Evolutionary conservation across 2,113 vertebrate species (phyloP).

Genomic region (Halcyon malimbica): DNA sequence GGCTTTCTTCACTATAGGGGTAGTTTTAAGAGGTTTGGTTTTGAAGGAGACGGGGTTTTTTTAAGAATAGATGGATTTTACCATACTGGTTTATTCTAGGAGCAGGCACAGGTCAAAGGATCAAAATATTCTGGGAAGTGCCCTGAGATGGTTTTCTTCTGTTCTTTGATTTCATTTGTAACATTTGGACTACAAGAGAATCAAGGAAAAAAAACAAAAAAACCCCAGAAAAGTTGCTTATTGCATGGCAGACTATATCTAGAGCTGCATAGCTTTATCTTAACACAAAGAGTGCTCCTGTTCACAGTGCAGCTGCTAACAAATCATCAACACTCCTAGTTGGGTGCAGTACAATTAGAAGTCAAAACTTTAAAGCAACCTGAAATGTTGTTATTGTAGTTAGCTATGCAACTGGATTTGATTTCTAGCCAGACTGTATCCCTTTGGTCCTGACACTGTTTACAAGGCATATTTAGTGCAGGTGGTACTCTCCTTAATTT

Average conservation of each 20-base stretch:
- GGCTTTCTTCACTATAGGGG: neutral
- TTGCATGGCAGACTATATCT: neutral
- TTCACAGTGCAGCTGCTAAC: slow-evolving; percentile 39
- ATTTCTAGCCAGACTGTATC: slow-evolving; percentile 26
- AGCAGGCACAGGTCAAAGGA: neutral
- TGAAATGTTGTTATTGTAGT: neutral
- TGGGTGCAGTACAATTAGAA: neutral
- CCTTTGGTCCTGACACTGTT: slow-evolving; percentile 23
- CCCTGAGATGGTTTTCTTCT: neutral
- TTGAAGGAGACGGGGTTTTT: neutral
- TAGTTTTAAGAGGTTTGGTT: neutral
- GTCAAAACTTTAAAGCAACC: slow-evolving; percentile 8
- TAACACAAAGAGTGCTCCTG: neutral
- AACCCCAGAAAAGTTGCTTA: neutral
- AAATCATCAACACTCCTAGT: slow-evolving; percentile 25
- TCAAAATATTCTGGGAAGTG: neutral
- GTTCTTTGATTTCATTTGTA: neutral
- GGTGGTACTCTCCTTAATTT: slow-evolving; percentile 58
- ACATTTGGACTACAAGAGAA: neutral
- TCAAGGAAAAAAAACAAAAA: neutral
- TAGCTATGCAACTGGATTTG: slow-evolving; percentile 11
- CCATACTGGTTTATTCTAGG: neutral
- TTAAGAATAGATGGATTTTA: neutral
- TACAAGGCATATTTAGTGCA: slow-evolving; percentile 54
- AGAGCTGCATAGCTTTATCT: neutral